Evolutionary conservation across 2,797 vertebrate species (phyloP), one percentile per base, ranked within the genome.

Genomic region (Paedocypris micromegethes): DNA sequence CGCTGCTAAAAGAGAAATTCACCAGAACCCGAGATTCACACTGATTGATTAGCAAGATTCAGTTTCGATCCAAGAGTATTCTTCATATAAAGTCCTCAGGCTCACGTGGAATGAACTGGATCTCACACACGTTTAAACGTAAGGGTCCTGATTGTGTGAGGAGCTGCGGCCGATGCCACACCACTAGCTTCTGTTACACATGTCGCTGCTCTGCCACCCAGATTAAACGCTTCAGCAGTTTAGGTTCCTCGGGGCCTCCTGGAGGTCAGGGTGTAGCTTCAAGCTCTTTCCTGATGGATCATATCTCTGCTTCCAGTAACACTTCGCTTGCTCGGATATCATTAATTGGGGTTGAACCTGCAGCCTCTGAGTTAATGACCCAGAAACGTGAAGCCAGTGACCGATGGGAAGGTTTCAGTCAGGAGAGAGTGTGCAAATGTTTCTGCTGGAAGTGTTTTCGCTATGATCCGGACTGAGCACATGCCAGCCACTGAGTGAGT

Each of bases 401-500:
- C 49, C 47, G 39, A 68, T 54, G 66, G 57, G 57, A 45, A 52
- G 55, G 53, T 50, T 40, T 64, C 40, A 51, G 41, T 48, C 23
- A 45, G 38, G 37, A 5, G 38, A 46, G 62, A 39, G 53, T 46
- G 56, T 65, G 52, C 41, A 62, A 47, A 54, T 55, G 58, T 41
- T 9, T 53, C 41, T 49, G 61, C 41, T 66, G 66, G 58, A 43
- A 63, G 9, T 4, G 39, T 66, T 44, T 69, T 76, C 60, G 74
- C 62, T 46, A 51, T 38, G 66, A 57, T 23, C 59, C 40, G 51
- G 7, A 54, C 54, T 47, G 56, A 43, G 49, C 5, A 50, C 51
- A 64, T 80, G 67, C 65, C 76, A 66, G 66, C 43, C 58, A 67
- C 6, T 23, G 68, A 50, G 66, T 79, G 64, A 81, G 64, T 60